Percentiles rank a stretch among this genome's conserved stretches.
Conservation (phyloP, 2,797 vertebrate species). For the Nyctalus aviator region DNA sequence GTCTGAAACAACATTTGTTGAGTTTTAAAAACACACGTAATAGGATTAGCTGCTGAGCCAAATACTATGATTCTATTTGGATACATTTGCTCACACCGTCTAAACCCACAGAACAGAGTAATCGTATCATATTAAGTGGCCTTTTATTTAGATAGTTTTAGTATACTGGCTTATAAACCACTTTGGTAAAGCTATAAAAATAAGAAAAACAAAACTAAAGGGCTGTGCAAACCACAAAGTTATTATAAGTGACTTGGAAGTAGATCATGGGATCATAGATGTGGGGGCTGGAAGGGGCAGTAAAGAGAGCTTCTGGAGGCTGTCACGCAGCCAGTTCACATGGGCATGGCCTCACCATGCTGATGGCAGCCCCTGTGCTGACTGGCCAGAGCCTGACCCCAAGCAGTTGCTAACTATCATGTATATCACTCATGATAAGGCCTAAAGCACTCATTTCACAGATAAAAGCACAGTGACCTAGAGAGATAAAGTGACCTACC, state of each 20-base stretch:
- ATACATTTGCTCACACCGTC: constrained; percentile 58
- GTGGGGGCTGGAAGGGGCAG: not conserved
- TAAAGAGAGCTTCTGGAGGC: not conserved
- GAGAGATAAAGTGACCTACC: not conserved
- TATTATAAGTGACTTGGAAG: not conserved
- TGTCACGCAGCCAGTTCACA: not conserved
- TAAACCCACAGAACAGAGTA: constrained; percentile 63
- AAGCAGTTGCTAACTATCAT: not conserved
- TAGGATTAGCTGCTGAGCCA: constrained; percentile 58
- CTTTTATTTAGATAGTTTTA: constrained; percentile 56
- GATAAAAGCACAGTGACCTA: not conserved
- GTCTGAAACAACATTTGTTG: constrained; percentile 60
- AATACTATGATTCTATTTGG: constrained; percentile 63
- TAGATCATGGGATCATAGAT: not conserved
- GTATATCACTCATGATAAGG: not conserved
- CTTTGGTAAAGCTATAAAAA: constrained; percentile 39
- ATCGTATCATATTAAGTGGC: constrained; percentile 42
- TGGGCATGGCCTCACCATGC: not conserved
- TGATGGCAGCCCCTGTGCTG: not conserved
- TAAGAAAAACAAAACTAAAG: not conserved
- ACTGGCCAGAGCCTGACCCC: not conserved
- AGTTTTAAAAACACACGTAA: constrained; percentile 67
- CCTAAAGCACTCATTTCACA: not conserved
- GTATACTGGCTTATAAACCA: constrained; percentile 40
- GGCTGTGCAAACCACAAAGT: not conserved